Evolutionary conservation across 2,797 vertebrate species (phyloP), one percentile per base, ranked within the genome.

Genomic region (Sardinella longiceps): DNA sequence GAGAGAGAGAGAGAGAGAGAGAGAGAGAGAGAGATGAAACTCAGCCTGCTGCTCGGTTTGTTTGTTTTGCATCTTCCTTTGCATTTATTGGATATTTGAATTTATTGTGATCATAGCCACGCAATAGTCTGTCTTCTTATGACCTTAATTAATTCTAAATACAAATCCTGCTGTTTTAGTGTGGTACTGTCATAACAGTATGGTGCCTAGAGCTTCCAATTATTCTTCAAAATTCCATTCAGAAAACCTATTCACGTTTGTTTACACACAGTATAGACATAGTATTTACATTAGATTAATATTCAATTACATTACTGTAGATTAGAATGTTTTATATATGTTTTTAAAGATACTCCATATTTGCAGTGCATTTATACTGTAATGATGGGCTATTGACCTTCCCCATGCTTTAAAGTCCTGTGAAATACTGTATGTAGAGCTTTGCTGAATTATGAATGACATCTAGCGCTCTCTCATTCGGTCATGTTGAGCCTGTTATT

Each of bases 81-180:
- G 33, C 70, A 77, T 77, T 77, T 7, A 39, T 37, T 77, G 33
- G 37, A 43, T 77, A 77, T 39, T 77, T 77, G 70, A 43, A 77
- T 77, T 77, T 77, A 77, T 5, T 43, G 37, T 23, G 15, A 18
- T 37, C 18, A 43, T 43, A 43, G 33, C 18, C 18, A 39, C 15
- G 37, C 37, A 77, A 20, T 7, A 7, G 30, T 20, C 66, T 39
- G 33, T 15, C 66, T 74, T 39, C 3, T 39, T 74, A 74, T 74
- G 66, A 74, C 18, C 28, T 74, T 39, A 3, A 12, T 14, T 70
- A 39, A 37, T 20, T 39, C 39, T 23, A 74, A 77, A 77, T 77
- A 30, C 37, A 3, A 3, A 37, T 18, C 12, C 37, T 43, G 2
- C 1, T 20, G 5, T 77, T 77, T 20, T 43, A 20, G 5, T 43